Percentiles rank a stretch among this genome's conserved stretches.
phyloP scores from a whole-genome alignment of 2,888 invertebrate species.

The Andrena bicolor region DNA sequence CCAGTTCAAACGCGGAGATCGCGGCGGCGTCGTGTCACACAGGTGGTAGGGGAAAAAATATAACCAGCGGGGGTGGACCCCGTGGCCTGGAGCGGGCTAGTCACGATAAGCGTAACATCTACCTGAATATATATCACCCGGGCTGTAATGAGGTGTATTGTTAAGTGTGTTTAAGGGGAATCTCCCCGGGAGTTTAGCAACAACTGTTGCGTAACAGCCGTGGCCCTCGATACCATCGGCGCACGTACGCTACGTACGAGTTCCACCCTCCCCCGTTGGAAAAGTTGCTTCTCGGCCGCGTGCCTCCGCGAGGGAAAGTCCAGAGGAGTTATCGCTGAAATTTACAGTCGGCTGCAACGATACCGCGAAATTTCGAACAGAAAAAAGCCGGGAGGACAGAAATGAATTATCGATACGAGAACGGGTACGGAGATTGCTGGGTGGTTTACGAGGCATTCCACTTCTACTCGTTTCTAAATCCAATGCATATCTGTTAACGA shows the following conservation, averaged over 20 bases:
- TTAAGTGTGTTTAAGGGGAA: constrained; percentile 48
- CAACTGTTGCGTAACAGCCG: constrained; percentile 46
- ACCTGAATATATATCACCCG: constrained; percentile 55
- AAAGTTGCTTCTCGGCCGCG: constrained; percentile 6
- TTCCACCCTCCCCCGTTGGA: neutral
- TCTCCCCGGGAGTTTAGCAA: constrained; percentile 27
- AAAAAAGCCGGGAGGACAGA: neutral
- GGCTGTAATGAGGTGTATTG: constrained; percentile 52
- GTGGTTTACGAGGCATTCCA: neutral
- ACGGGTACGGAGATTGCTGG: neutral
- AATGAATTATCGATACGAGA: constrained; percentile 3
- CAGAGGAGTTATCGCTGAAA: constrained; percentile 40
- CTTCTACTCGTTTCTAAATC: too few relatives aligned
- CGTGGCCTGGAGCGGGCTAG: constrained; percentile 28
- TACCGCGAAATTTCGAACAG: neutral
- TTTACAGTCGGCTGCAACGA: constrained; percentile 10
- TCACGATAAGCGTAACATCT: constrained; percentile 60
- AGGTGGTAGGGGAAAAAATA: constrained; percentile 31
- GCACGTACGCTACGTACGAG: constrained; percentile 34
- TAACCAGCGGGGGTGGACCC: constrained; percentile 2
- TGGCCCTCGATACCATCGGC: constrained; percentile 24
- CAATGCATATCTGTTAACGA: too few relatives aligned
- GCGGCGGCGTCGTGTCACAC: constrained; percentile 23
- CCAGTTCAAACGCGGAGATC: constrained; percentile 53
- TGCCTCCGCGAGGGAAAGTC: constrained; percentile 6